Conservation (phyloP, 2,888 invertebrate species). For the Thereva nobilitata region DNA sequence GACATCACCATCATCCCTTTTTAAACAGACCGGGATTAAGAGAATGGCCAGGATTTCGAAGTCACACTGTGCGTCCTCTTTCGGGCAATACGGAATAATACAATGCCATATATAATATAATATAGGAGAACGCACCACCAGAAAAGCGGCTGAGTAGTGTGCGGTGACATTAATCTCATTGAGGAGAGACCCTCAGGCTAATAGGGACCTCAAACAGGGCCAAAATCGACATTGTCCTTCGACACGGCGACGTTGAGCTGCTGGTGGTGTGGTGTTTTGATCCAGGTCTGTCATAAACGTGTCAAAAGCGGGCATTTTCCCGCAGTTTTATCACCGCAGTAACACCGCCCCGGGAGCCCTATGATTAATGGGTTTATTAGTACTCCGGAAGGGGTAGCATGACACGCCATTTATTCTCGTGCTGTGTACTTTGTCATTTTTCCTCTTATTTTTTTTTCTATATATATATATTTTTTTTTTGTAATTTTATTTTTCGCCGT, state of each 20-base stretch:
- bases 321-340: slow-evolving; percentile 7
- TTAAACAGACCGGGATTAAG: too few relatives aligned
- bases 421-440: slow-evolving; percentile 38
- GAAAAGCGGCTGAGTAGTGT: slow-evolving; percentile 31
- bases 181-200: slow-evolving; percentile 25
- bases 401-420: slow-evolving; percentile 42
- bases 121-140: slow-evolving; percentile 5
- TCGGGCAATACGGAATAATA: too few relatives aligned
- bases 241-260: slow-evolving; percentile 16
- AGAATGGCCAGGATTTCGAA: slow-evolving; percentile 12
- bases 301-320: slow-evolving; percentile 38
- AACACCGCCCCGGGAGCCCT: slow-evolving; percentile 27
- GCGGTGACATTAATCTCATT: slow-evolving; percentile 40
- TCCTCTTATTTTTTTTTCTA: too few relatives aligned
- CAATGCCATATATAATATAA: too few relatives aligned
- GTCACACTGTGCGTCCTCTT: too few relatives aligned
- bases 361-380: slow-evolving; percentile 43
- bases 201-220: slow-evolving; percentile 11
- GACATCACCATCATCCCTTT: too few relatives aligned
- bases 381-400: slow-evolving; percentile 41
- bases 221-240: slow-evolving; percentile 6
- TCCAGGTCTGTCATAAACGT: slow-evolving; percentile 40
- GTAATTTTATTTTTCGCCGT: slow-evolving; percentile 16
- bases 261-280: slow-evolving; percentile 35
- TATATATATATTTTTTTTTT: slow-evolving; percentile 19